These are phyloP conservation scores for Nixonia krombeini DNA, from an alignment of 1,140 invertebrate genomes.

Conservation along the genomic window DNA sequence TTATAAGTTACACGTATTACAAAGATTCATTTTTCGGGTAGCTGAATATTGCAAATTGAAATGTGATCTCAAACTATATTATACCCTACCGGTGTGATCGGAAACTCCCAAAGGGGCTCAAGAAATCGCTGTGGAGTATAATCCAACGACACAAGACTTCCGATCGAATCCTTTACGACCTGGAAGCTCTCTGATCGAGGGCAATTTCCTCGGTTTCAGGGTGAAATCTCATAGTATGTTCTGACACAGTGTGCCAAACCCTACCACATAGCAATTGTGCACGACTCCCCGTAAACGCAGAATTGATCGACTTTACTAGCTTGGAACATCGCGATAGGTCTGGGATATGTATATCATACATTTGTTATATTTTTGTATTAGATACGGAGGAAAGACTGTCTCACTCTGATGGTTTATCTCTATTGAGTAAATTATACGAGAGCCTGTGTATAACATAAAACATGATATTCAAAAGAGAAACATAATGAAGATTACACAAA, in stretches of 20 bases:
- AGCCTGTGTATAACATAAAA: neutral
- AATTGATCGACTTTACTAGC: constrained; percentile 35
- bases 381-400: no score
- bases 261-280: constrained; percentile 21
- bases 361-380: constrained; percentile 18
- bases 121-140: constrained; percentile 35
- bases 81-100: constrained; percentile 32
- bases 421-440: no score
- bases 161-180: constrained; percentile 46
- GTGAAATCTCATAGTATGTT: constrained; percentile 42
- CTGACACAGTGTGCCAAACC: constrained; percentile 28
- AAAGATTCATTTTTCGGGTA: constrained; percentile 36
- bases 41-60: constrained; percentile 47
- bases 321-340: neutral
- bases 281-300: constrained; percentile 26
- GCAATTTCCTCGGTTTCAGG: constrained; percentile 46
- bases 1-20: no score
- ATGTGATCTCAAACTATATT: constrained; percentile 45
- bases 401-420: no score
- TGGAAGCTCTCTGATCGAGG: constrained; percentile 43
- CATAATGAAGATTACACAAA: neutral
- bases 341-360: constrained; percentile 18
- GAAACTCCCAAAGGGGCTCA: constrained; percentile 36
- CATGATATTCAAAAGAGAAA: neutral
- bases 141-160: constrained; percentile 42